Conservation (phyloP, 2,113 vertebrate species). For the Amia ocellicauda region DNA sequence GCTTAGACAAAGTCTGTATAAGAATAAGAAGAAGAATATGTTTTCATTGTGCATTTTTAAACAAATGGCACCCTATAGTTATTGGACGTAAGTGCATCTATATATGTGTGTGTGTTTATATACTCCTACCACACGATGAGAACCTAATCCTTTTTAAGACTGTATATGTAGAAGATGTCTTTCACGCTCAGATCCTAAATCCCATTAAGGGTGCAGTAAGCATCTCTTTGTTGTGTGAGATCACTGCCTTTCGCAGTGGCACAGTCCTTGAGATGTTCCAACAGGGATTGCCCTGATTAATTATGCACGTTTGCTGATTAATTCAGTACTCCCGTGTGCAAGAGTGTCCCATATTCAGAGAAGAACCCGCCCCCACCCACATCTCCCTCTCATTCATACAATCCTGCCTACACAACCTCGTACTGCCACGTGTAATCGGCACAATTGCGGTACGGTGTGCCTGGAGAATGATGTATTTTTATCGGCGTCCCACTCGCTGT, state of each 20-base stretch:
- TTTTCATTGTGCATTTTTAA: not conserved
- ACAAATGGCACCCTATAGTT: not conserved
- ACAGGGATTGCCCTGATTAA: not conserved
- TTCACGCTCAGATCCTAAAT: constrained; percentile 12
- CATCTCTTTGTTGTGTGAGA: constrained; percentile 12
- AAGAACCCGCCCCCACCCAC: constrained; percentile 12
- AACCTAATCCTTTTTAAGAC: too few species aligned
- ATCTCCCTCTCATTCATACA: not conserved
- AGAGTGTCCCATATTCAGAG: constrained; percentile 17
- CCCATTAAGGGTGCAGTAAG: constrained; percentile 20
- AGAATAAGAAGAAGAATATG: not conserved
- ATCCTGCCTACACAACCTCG: not conserved
- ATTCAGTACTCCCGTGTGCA: not conserved
- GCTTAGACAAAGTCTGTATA: not conserved
- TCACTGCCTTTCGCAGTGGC: not conserved
- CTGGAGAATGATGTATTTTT: too few species aligned
- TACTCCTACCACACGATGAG: too few species aligned
- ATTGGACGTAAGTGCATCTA: not conserved
- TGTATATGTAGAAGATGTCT: not conserved
- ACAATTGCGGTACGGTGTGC: too few species aligned
- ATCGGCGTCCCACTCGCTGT: not conserved
- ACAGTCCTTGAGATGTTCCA: not conserved
- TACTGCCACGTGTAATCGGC: too few species aligned
- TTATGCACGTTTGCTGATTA: not conserved
- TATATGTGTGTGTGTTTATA: not conserved